Evolutionary conservation across 2,797 vertebrate genomes (phyloP).

Genomic region (Margarornis squamiger): DNA sequence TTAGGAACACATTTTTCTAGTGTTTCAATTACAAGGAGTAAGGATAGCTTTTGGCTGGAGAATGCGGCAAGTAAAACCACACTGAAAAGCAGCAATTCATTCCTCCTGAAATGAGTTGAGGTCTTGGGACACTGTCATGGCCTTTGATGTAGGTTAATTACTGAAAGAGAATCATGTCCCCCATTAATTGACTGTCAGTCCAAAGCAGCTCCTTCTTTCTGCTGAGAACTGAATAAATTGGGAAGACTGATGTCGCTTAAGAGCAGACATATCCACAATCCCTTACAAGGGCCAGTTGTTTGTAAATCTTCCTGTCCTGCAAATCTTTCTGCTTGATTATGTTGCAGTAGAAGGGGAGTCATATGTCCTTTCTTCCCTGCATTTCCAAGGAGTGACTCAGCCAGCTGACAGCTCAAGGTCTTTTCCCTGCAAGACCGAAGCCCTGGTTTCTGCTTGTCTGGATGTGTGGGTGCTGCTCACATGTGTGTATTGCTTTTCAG

Average conservation of each 20-base stretch:
- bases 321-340: neutral
- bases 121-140: neutral
- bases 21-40: neutral
- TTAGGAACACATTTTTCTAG: neutral
- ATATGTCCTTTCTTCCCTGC: rapidly evolving
- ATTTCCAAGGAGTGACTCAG: neutral
- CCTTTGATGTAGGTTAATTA: neutral
- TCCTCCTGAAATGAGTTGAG: neutral
- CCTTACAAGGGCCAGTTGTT: neutral
- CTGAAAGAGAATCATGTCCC: neutral
- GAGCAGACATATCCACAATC: neutral
- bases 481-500: neutral
- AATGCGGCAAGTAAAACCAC: neutral
- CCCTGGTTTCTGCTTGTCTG: neutral
- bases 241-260: neutral
- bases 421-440: neutral
- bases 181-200: neutral
- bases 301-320: neutral
- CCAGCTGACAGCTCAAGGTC: neutral
- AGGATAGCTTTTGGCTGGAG: neutral
- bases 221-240: neutral
- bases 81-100: neutral
- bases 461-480: neutral
- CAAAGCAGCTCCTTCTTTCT: neutral
- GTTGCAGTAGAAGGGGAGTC: neutral